Base-by-base conservation (phyloP, 1,140 invertebrate genomes). In the Drosophila nigrodunni region DNA sequence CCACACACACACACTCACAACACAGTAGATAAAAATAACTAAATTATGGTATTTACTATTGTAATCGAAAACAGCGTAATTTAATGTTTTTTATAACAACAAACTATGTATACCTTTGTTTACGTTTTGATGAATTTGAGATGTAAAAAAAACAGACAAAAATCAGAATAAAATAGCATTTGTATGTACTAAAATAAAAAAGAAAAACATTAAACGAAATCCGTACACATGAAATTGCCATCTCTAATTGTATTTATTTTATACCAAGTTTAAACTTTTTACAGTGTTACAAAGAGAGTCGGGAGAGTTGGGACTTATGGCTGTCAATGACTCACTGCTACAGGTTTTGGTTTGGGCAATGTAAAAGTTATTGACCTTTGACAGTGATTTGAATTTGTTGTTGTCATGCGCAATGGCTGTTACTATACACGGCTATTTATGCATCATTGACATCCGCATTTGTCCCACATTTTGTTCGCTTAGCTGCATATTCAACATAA, bases 331-430 rank as follows among this genome's bases (percentile, higher is more conserved):
- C 54, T 76, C 69, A 30, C 25, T 30, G 25, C 25, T 30, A 30
- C 25, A 66, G 74, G 4, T 44, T 43, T 15, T 70, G 44, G 35
- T 18, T 41, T 18, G 9, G 35, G 21, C 64, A 79, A 70, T 44
- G 8, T n/a, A 65, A 49, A 61, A 73, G 82, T 80, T 83, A 83
- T 88, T 88, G 85, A 87, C 85, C 82, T 80, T 80, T 83, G 83
- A 71, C 80, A 70, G 65, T 72, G 70, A 78, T 75, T 43, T 68
- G 69, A 41, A 43, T 18, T 47, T 3, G 39, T 43, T 64, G 72
- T 43, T 64, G 72, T 65, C 82, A 79, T 86, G 82, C 82, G 82
- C 82, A 79, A 7, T 77, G 43, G 18, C 41, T 43, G 35, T 18
- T 13, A 7, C 11, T 13, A 43, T 13, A 43, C 13, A 30, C 0